Evolutionary conservation across 2,113 vertebrate genomes (phyloP).

Genomic region (Sapajus apella): DNA sequence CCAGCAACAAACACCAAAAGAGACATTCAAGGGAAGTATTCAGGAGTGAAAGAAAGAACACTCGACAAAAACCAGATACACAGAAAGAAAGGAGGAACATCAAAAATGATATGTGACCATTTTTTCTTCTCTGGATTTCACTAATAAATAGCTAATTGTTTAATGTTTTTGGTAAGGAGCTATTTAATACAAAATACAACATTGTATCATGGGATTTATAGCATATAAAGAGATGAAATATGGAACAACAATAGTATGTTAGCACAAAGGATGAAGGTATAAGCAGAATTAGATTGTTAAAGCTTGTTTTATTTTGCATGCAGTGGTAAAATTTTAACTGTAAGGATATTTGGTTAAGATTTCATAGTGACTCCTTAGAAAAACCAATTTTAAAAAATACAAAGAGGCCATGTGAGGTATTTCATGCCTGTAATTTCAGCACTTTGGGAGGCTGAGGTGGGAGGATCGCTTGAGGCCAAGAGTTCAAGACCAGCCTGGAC

Average conservation of each 20-base stretch:
- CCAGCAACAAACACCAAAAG: background rate
- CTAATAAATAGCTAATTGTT: background rate
- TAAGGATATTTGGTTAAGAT: background rate
- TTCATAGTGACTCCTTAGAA: background rate
- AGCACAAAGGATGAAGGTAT: background rate
- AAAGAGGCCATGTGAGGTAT: too few species aligned
- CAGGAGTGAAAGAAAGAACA: constrained; percentile 10
- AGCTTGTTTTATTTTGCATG: background rate
- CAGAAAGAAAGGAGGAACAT: background rate
- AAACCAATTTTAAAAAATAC: background rate
- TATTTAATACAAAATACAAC: constrained; percentile 10
- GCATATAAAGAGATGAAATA: background rate
- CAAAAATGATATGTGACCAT: background rate
- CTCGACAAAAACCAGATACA: background rate
- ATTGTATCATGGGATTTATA: background rate
- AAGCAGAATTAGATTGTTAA: background rate
- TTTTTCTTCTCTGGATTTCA: constrained; percentile 28
- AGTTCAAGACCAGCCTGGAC: too few species aligned
- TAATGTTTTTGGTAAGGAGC: background rate
- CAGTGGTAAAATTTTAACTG: background rate
- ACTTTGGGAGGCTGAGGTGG: too few species aligned
- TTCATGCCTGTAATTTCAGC: too few species aligned
- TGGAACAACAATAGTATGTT: background rate
- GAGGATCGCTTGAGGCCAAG: too few species aligned
- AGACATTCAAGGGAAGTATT: constrained; percentile 29